Base-by-base conservation (phyloP, 2,113 vertebrate genomes). In the Brachionichthys hirsutus region DNA sequence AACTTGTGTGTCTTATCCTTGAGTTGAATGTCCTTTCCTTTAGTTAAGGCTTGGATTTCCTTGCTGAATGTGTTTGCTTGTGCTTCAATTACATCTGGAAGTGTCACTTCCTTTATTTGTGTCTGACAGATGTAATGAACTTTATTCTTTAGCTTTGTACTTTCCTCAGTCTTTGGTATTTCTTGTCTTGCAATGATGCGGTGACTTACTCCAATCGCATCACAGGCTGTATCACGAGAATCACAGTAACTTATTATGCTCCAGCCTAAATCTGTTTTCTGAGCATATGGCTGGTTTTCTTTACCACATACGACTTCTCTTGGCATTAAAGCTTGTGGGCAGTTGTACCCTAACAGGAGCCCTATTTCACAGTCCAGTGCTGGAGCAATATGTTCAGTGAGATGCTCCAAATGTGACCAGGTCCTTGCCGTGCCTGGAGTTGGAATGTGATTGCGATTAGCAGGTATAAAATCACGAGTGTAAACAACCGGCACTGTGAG, bases 321-420 rank as follows among this genome's bases (percentile, higher is more conserved):
- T 7, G 77, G 68, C 42, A 69, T 18, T 1, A 80, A 16, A 5
- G 69, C 69, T 64, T 54, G 62, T 24, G 59, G 47, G 47, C 35
- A 24, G 16, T 62, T 51, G 19, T 59, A n/a, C 8, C 24, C 24
- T 1, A 30, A 6, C 8, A 30, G 24, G 4, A 30, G 8, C 24
- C 24, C 24, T 30, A 30, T 8, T 8, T 70, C 52, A 41, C 67
- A 77, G 9, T 67, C 50, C 17, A n/a, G 9, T 40, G 35, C 63
- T 60, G 13, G 45, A 47, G 17, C 16, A 11, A 47, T 47, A 9
- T 69, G 15, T 30, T 65, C 5, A 6, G 50, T 36, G 15, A 73
- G 54, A 54, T 73, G 63, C 19, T 63, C 16, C 43, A 78, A 43
- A 41, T 73, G 64, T 38, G 62, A 36, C 77, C 57, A 71, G 17